A percentile compares a stretch with the other conserved stretches of the same genome.
These are phyloP conservation scores for Pinctada fucata DNA, from an alignment of 2,888 invertebrate species.

Conservation along the genomic window DNA sequence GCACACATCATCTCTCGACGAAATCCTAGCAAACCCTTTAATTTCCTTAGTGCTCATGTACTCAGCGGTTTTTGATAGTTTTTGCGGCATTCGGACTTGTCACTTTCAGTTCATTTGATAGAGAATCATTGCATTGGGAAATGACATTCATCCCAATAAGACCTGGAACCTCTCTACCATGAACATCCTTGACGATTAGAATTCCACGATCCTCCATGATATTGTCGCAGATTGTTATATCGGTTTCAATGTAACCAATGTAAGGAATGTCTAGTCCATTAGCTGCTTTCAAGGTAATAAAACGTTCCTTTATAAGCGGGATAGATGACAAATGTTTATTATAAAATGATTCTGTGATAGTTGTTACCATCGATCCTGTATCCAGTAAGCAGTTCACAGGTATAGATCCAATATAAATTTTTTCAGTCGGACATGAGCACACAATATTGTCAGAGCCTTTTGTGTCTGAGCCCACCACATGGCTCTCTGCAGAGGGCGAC, in stretches of 20 bases:
- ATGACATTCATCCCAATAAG: constrained; percentile 29
- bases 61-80: neutral
- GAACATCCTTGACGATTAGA: constrained; percentile 18
- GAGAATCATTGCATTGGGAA: constrained; percentile 6
- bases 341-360: constrained; percentile 21
- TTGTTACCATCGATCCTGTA: constrained; percentile 27
- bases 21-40: constrained; percentile 20
- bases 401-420: constrained; percentile 14
- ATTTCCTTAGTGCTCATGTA: neutral
- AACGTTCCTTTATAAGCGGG: constrained; percentile 2
- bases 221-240: constrained; percentile 16
- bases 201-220: too few relatives aligned
- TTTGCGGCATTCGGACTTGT: neutral
- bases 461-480: neutral
- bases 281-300: constrained; percentile 10
- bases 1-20: constrained; percentile 11
- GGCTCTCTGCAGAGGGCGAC: neutral
- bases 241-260: constrained; percentile 28
- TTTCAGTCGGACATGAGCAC: constrained; percentile 18
- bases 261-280: constrained; percentile 28
- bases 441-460: neutral
- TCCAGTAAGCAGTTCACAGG: constrained; percentile 21
- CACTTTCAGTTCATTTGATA: neutral
- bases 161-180: constrained; percentile 6
- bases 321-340: constrained; percentile 3